Evolutionary conservation across 1,140 invertebrate species (phyloP).

Genomic region (Drosophila pseudoobscura): DNA sequence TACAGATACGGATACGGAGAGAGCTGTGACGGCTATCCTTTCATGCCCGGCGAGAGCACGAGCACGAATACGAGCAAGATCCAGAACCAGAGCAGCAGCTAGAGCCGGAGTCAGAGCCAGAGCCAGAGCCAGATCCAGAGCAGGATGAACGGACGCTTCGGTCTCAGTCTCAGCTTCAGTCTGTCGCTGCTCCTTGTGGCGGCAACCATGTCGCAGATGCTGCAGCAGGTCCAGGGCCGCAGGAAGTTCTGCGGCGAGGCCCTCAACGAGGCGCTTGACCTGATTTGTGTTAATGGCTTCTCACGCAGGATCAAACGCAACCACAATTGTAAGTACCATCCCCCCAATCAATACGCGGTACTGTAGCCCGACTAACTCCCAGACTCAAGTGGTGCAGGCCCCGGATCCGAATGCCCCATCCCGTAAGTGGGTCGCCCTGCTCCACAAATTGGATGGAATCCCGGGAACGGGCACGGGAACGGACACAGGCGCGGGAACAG

Average conservation of each 20-base stretch:
- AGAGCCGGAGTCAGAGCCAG: no score
- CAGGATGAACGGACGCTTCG: conserved; percentile 25
- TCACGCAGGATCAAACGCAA: conserved; percentile 42
- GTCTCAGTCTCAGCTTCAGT: conserved; percentile 33
- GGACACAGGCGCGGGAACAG: not conserved
- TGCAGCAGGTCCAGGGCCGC: conserved; percentile 55
- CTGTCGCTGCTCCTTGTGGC: conserved; percentile 59
- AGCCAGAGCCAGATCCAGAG: conserved; percentile 9
- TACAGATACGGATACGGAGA: no score
- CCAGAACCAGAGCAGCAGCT: no score
- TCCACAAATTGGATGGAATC: conserved; percentile 9
- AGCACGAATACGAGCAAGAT: conserved; percentile 14
- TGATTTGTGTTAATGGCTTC: conserved; percentile 66
- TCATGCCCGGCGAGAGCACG: conserved; percentile 27
- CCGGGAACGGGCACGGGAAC: not conserved
- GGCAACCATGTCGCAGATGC: conserved; percentile 46
- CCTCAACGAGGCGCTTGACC: conserved; percentile 60
- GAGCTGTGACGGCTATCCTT: conserved; percentile 8
- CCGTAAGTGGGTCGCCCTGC: conserved; percentile 14
- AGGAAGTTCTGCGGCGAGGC: conserved; percentile 63
- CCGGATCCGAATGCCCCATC: not conserved
- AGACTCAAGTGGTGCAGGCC: conserved; percentile 35
- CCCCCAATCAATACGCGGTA: not conserved
- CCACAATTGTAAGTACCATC: conserved; percentile 55
- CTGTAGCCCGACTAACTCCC: conserved; percentile 2